A percentile compares a stretch with the other conserved stretches of the same genome.
These are phyloP conservation scores for Indicator indicator DNA, from an alignment of 2,113 vertebrate genomes.

Conservation along the genomic window DNA sequence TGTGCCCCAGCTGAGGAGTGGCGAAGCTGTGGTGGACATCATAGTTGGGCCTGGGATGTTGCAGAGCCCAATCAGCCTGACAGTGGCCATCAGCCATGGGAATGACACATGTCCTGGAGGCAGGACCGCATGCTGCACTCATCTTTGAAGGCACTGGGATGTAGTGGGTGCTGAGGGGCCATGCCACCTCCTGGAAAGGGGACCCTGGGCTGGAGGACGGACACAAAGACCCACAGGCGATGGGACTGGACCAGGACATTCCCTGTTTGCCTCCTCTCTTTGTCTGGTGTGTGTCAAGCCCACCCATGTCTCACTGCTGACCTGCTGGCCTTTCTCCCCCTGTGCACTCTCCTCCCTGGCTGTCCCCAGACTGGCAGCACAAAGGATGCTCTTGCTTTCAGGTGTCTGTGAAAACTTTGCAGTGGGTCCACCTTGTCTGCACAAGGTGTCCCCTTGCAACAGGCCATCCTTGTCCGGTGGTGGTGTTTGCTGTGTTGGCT, in stretches of 20 bases:
- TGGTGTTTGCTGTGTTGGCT: neutral
- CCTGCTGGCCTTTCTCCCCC: neutral
- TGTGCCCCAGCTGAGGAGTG: neutral
- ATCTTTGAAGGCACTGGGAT: fast-evolving
- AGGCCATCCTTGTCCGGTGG: fast-evolving
- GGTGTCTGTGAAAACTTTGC: neutral
- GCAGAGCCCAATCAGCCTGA: neutral
- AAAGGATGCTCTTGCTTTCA: neutral
- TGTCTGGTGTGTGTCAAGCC: neutral
- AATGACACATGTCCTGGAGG: fast-evolving
- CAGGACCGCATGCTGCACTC: fast-evolving
- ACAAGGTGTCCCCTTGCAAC: neutral
- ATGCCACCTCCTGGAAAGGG: fast-evolving
- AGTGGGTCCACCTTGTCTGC: too few relatives aligned
- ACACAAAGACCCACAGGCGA: fast-evolving
- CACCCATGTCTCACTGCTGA: fast-evolving
- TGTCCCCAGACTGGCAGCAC: neutral
- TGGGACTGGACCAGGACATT: neutral
- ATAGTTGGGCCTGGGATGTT: fast-evolving
- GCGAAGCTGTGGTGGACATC: fast-evolving
- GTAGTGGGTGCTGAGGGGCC: fast-evolving
- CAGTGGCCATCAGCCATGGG: fast-evolving
- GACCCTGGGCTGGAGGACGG: neutral
- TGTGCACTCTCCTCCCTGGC: too few relatives aligned
- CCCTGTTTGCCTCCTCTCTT: neutral